Conservation (phyloP, 2,113 vertebrate species). For the Myrmophylax atrothorax region DNA sequence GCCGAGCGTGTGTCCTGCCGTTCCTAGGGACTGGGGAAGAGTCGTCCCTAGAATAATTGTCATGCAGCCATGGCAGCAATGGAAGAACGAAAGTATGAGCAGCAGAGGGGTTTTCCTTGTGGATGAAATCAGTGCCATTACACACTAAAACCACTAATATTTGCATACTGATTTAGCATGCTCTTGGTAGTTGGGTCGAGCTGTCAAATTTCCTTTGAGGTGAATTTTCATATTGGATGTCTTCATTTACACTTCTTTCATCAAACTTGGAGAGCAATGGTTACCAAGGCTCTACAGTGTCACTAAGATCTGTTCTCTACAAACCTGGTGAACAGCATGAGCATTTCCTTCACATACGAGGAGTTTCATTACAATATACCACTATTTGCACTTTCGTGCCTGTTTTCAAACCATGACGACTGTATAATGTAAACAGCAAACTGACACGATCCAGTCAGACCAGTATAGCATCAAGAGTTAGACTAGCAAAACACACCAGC, state of each 20-base stretch:
- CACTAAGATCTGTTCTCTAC: neutral
- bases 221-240: neutral
- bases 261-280: neutral
- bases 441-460: slow-evolving; percentile 21
- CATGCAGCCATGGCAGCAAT: neutral
- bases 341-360: neutral
- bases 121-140: neutral
- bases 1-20: neutral
- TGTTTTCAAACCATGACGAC: neutral
- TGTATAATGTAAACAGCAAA: slow-evolving; percentile 11
- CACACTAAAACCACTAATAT: neutral
- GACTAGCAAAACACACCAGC: slow-evolving; percentile 16
- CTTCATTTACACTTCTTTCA: neutral
- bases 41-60: neutral
- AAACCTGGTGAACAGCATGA: neutral
- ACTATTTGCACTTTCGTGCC: neutral
- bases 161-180: neutral
- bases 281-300: neutral
- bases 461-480: slow-evolving; percentile 6
- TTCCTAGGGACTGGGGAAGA: neutral
- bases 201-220: neutral
- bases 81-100: neutral
- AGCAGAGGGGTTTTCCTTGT: neutral
- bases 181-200: neutral
- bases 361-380: neutral